Evolutionary conservation across 2,797 vertebrate species (phyloP), one percentile per base, ranked within the genome.

Genomic region (Zenarchopterus dispar): DNA sequence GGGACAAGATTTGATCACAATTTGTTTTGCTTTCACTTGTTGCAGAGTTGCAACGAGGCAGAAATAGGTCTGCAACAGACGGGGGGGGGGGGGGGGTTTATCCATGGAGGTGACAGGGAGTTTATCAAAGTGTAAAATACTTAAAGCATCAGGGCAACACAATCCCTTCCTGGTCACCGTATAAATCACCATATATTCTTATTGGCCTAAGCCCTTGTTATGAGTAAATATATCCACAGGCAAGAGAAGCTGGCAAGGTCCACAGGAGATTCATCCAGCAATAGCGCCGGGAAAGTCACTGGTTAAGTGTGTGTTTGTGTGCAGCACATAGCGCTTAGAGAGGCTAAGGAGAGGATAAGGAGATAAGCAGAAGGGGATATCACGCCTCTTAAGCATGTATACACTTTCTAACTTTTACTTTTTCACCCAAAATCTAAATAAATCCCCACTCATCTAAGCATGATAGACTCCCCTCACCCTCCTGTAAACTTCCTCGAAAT

Each of bases 161-260:
- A 91, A 93, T 91, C 90, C 85, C 55, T 84, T 72, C 78, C 83
- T 90, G 90, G 84, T 90, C 85, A 82, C 89, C 78, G 90, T 90
- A 92, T 93, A 93, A 93, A 93, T 93, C 89, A 92, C 87, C 90
- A 93, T 92, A 92, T 87, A 89, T 91, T 92, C 90, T 90, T 88
- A 92, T 91, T 88, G 89, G 84, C 68, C 90, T 93, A 92, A 93
- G 90, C 90, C 89, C 90, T 93, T 92, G 90, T 93, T 93, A 93
- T 92, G 89, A 92, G 91, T 91, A 93, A 93, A 93, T 91, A 92
- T 81, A 89, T 88, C 89, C 88, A 88, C 81, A 78, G 79, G 84
- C 87, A 88, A 45, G 81, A 24, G 62, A 89, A 82, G 86, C 85
- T 89, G 88, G 89, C 83, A 88, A 78, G 85, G 88, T 90, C 91